phyloP scores from a whole-genome alignment of 2,113 vertebrate genomes.

The Fulica atra region DNA sequence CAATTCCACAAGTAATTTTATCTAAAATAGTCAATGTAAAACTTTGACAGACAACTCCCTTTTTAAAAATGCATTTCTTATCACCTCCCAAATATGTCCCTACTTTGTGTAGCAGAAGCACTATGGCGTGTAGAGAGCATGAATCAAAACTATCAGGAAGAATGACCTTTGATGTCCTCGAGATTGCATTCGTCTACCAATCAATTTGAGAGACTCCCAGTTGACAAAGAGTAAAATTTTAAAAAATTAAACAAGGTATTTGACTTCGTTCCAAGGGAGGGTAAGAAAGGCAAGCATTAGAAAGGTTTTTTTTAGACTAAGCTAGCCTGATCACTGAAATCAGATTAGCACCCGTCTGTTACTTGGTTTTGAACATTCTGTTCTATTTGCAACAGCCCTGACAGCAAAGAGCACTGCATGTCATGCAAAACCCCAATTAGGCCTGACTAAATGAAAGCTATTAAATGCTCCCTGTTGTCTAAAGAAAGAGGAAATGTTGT shows the following conservation, averaged over 20 bases:
- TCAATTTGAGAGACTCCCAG: background rate
- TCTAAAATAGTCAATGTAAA: background rate
- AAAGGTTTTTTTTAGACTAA: slow-evolving; percentile 35
- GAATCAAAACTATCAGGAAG: background rate
- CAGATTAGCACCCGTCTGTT: slow-evolving; percentile 54
- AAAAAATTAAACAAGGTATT: background rate
- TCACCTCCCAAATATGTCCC: background rate
- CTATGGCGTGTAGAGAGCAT: fast-evolving
- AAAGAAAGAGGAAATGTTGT: slow-evolving; percentile 30
- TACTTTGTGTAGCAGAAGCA: background rate
- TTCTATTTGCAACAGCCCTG: slow-evolving; percentile 66
- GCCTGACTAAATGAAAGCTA: slow-evolving; percentile 26
- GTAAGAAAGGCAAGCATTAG: slow-evolving; percentile 52
- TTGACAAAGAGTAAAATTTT: background rate
- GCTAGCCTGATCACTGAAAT: slow-evolving; percentile 55
- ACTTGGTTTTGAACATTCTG: slow-evolving; percentile 65
- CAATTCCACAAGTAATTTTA: background rate
- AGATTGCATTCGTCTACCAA: background rate
- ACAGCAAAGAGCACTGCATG: slow-evolving; percentile 13
- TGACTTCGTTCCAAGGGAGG: slow-evolving; percentile 22
- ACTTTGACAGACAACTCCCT: background rate
- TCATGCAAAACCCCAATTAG: slow-evolving; percentile 62
- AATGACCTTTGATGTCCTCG: background rate
- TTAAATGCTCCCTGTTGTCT: slow-evolving; percentile 30
- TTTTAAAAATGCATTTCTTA: background rate